Evolutionary conservation across 2,888 invertebrate genomes (phyloP).

Genomic region (Apotomis betuletana): DNA sequence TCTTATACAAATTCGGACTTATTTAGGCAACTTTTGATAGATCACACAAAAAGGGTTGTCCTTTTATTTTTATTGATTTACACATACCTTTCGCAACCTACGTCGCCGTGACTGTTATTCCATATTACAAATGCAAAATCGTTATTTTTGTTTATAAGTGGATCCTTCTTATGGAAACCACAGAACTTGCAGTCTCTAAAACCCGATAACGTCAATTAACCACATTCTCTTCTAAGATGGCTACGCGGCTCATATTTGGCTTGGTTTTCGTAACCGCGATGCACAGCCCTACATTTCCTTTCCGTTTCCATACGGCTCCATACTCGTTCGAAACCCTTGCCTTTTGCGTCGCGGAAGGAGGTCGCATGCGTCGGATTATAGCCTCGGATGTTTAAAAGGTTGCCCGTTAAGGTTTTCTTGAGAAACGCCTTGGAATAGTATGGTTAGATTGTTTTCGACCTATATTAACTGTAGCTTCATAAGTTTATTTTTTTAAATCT

Average conservation of each 20-base stretch:
- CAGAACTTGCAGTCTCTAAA: too few species aligned
- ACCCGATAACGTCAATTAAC: too few species aligned
- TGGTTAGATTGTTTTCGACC: background rate
- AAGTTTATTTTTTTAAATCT: too few species aligned
- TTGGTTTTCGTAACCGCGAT: constrained; percentile 48
- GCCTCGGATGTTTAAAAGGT: constrained; percentile 35
- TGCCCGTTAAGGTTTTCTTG: constrained; percentile 20
- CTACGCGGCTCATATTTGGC: constrained; percentile 50
- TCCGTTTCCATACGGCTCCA: constrained; percentile 50
- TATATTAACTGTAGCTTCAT: background rate
- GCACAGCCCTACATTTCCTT: constrained; percentile 30
- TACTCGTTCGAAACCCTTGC: constrained; percentile 56
- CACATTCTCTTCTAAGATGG: background rate
- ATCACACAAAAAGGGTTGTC: too few species aligned
- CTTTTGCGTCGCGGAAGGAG: constrained; percentile 51
- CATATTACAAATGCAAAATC: too few species aligned
- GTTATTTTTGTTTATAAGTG: too few species aligned
- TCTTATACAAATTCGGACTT: too few species aligned
- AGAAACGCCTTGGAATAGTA: constrained; percentile 18
- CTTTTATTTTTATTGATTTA: too few species aligned
- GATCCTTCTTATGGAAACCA: too few species aligned
- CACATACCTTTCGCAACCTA: too few species aligned
- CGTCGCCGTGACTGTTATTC: too few species aligned
- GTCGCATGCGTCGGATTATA: constrained; percentile 43
- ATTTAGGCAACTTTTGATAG: too few species aligned